Percentiles rank a stretch among this genome's conserved stretches.
These are phyloP conservation scores for Diploptera punctata DNA, from an alignment of 2,888 invertebrate genomes.

Conservation along the genomic window DNA sequence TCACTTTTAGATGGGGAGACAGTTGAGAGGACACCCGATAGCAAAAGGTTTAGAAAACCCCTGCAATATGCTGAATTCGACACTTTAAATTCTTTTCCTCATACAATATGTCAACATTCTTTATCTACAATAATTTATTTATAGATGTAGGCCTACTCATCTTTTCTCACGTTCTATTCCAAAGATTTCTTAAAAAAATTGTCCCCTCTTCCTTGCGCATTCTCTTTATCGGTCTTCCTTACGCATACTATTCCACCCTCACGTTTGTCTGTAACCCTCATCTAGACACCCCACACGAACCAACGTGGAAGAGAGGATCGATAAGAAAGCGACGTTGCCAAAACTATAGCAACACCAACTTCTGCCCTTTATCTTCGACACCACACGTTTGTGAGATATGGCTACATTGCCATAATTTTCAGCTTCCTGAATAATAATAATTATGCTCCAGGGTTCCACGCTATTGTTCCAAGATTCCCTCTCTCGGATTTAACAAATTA, in stretches of 20 bases:
- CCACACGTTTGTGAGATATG: not conserved
- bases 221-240: not conserved
- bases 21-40: too few species aligned
- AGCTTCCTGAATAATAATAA: not conserved
- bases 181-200: too few species aligned
- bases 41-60: too few species aligned
- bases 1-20: too few species aligned
- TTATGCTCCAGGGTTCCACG: not conserved
- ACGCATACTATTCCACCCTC: conserved; percentile 22
- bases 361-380: not conserved
- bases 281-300: conserved; percentile 4
- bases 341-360: conserved; percentile 15
- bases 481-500: too few species aligned
- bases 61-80: too few species aligned
- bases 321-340: conserved; percentile 39
- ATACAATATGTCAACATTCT: not conserved
- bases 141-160: too few species aligned
- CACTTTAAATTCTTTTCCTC: conserved; percentile 2
- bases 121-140: not conserved
- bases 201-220: not conserved
- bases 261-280: not conserved
- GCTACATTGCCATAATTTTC: not conserved
- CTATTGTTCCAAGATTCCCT: conserved; percentile 1
- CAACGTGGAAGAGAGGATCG: conserved; percentile 34
- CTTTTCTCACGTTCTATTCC: not conserved